Evolutionary conservation across 92 coral and sea anemone species (phyloP), one percentile per base, ranked within the genome.

Genomic region (Bergia sp.): DNA sequence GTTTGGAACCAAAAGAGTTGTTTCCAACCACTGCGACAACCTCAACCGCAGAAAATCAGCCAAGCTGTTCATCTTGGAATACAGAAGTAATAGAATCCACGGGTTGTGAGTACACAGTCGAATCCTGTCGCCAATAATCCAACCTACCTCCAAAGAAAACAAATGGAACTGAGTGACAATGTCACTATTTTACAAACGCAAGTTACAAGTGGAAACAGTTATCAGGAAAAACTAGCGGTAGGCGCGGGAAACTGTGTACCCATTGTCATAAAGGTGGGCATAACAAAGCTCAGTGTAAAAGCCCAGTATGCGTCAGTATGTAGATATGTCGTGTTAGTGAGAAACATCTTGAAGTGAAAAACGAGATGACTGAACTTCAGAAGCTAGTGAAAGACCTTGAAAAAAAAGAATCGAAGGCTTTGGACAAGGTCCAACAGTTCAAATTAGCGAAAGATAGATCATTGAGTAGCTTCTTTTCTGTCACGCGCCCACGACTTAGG

Each of bases 391-490:
- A 89, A 50, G 86, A 86, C 16, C 72, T 92, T 65, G 88, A 92
- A 66, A 92, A 92, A 79, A 92, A 89, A 57, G 81, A 86, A 76
- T 53, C 50, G 23, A 86, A 92, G 41, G 92, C 94, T 18, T 41
- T 49, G 39, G 75, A 92, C 71, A 92, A 89, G 37, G 80, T 92
- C 55, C 86, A 42, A 41, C 40, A 78, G 23, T 89, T 92, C 86
- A 92, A 92, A 72, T 83, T 89, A 0, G 91, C 91, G 20, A 88
- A 66, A 73, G 92, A 92, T 38, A 80, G 88, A n/a, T 89, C 92
- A 81, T 69, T 73, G 37, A 92, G 86, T 85, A 92, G 78, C 76
- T 92, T 89, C 0, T 76, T 90, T 92, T 78, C 91, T 5, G 89
- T 67, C 29, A 90, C 89, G 91, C 86, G 89, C 4, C 92, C 92